Evolutionary conservation across 2,888 invertebrate species (phyloP).

Genomic region (Pandemis corylana): DNA sequence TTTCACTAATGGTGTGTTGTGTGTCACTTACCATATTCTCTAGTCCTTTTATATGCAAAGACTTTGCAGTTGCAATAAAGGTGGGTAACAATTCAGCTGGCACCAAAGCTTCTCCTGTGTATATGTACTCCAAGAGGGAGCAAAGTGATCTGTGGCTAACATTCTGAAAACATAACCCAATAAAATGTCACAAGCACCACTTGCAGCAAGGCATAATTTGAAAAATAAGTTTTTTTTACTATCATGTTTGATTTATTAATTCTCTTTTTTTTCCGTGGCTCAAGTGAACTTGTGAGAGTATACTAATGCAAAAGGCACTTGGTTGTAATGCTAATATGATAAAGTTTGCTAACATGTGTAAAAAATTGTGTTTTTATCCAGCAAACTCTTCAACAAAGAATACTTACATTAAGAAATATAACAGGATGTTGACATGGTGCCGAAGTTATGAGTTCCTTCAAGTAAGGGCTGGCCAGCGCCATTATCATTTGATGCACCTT

Average conservation of each 20-base stretch:
- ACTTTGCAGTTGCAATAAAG: slow-evolving; percentile 67
- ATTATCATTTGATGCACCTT: slow-evolving; percentile 76
- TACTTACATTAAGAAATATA: slow-evolving; percentile 78
- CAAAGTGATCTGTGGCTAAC: slow-evolving; percentile 63
- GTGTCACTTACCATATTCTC: slow-evolving; percentile 64
- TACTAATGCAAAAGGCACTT: too few relatives aligned
- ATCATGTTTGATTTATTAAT: too few relatives aligned
- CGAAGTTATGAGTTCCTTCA: slow-evolving; percentile 75
- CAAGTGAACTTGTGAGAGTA: too few relatives aligned
- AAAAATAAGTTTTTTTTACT: too few relatives aligned
- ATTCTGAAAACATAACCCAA: slow-evolving; percentile 60
- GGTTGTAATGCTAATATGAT: too few relatives aligned
- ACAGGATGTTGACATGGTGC: slow-evolving; percentile 79
- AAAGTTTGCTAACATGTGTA: too few relatives aligned
- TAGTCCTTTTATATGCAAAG: slow-evolving; percentile 68
- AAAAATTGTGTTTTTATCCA: too few relatives aligned
- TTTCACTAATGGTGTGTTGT: neutral
- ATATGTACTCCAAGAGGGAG: slow-evolving; percentile 69
- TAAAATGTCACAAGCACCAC: neutral
- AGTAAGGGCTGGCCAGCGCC: slow-evolving; percentile 76
- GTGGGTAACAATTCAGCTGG: slow-evolving; percentile 59
- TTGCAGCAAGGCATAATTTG: too few relatives aligned
- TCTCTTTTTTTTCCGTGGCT: too few relatives aligned
- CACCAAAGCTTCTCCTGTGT: slow-evolving; percentile 71
- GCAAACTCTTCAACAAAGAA: neutral